Conservation (phyloP, 2,888 invertebrate species). For the Cabera pusaria region DNA sequence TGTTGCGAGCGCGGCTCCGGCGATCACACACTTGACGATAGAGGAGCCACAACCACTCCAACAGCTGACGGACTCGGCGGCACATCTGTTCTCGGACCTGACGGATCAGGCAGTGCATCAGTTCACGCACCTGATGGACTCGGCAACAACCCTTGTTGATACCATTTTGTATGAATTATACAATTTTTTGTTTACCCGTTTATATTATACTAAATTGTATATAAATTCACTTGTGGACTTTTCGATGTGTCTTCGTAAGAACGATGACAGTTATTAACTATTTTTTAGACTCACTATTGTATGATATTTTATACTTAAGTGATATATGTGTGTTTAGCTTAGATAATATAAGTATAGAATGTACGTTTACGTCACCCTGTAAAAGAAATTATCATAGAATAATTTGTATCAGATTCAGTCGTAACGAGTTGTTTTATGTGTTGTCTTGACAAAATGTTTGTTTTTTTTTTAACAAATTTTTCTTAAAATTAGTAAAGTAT, state of each 20-base stretch:
- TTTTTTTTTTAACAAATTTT: too few relatives aligned
- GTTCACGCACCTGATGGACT: conserved; percentile 6
- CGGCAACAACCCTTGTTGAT: conserved; percentile 42
- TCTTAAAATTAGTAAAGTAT: too few relatives aligned
- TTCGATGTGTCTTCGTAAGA: conserved; percentile 57
- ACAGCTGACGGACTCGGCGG: too few relatives aligned
- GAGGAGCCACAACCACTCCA: too few relatives aligned
- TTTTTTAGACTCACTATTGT: conserved; percentile 62
- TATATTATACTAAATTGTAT: conserved; percentile 37
- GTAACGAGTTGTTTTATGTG: conserved; percentile 4
- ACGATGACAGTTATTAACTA: conserved; percentile 55
- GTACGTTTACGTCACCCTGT: conserved; percentile 10
- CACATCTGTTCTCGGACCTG: too few relatives aligned
- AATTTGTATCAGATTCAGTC: too few relatives aligned
- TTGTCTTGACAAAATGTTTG: not conserved
- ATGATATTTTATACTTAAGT: conserved; percentile 34
- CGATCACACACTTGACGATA: too few relatives aligned
- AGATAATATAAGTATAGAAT: conserved; percentile 13
- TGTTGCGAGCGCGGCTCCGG: not conserved
- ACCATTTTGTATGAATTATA: conserved; percentile 61
- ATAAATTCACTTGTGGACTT: conserved; percentile 47
- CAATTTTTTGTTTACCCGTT: conserved; percentile 50
- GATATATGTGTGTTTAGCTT: conserved; percentile 26
- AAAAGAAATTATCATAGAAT: too few relatives aligned
- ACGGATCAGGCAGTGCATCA: too few relatives aligned